Evolutionary conservation across 1,140 invertebrate genomes (phyloP).

Genomic region (Caerostris extrusa): DNA sequence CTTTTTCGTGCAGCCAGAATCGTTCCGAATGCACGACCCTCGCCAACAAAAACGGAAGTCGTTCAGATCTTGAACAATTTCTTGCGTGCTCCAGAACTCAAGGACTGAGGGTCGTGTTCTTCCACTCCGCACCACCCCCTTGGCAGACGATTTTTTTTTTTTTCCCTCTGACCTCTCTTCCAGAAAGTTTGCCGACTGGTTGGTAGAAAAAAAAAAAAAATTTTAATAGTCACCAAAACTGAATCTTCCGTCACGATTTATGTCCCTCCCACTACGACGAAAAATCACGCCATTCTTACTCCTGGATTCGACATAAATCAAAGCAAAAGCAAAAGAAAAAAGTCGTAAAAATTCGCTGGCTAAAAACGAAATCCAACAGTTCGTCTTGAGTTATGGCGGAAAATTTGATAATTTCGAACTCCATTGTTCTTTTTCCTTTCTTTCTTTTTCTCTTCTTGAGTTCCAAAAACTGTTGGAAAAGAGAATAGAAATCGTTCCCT

Average conservation of each 20-base stretch:
- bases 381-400: slow-evolving; percentile 34
- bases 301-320: slow-evolving; percentile 42
- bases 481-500: slow-evolving; percentile 17
- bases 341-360: slow-evolving; percentile 40
- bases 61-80: slow-evolving; percentile 18
- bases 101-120: slow-evolving; percentile 59
- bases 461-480: slow-evolving; percentile 3
- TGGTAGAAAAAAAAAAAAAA: neutral
- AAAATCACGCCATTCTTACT: slow-evolving; percentile 23
- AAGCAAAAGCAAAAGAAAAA: neutral
- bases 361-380: slow-evolving; percentile 23
- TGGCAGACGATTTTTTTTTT: neutral
- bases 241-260: slow-evolving; percentile 26
- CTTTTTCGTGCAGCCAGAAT: slow-evolving; percentile 13
- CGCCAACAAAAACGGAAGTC: slow-evolving; percentile 49
- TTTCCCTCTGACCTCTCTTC: slow-evolving; percentile 1
- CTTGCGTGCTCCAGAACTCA: slow-evolving; percentile 46
- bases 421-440: neutral
- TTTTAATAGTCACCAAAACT: slow-evolving; percentile 38
- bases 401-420: slow-evolving; percentile 41
- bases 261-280: slow-evolving; percentile 24
- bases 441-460: neutral
- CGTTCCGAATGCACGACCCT: slow-evolving; percentile 15
- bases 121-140: neutral
- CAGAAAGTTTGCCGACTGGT: neutral